phyloP scores from a whole-genome alignment of 92 coral and sea anemone species.

The Actinernus sp. region DNA sequence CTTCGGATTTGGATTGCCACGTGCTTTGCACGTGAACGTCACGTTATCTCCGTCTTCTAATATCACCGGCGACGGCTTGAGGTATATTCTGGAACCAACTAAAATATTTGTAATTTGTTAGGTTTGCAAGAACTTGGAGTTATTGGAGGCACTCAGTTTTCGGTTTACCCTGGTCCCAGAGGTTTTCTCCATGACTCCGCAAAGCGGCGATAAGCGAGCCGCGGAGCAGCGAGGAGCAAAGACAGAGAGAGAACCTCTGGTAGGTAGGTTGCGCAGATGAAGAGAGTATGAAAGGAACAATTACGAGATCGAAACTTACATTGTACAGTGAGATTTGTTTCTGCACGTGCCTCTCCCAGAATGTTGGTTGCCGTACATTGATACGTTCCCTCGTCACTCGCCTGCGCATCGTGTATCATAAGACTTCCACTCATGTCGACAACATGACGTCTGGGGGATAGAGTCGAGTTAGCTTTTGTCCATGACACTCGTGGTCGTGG shows the following conservation, averaged over 20 bases:
- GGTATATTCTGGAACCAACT: conserved; percentile 1
- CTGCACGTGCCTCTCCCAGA: conserved; percentile 18
- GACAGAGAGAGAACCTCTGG: too few species aligned
- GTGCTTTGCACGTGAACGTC: conserved; percentile 8
- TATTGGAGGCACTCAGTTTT: too few species aligned
- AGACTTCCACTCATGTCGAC: conserved; percentile 36
- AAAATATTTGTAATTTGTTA: neutral
- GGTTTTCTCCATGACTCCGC: too few species aligned
- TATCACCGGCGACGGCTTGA: neutral
- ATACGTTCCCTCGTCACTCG: conserved; percentile 44
- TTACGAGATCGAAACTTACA: too few species aligned
- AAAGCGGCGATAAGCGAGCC: too few species aligned
- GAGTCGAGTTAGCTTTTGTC: conserved; percentile 39
- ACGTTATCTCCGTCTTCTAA: conserved; percentile 12
- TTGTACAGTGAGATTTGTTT: conserved; percentile 1
- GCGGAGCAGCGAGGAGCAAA: too few species aligned
- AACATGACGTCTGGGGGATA: conserved; percentile 39
- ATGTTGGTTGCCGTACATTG: conserved; percentile 25
- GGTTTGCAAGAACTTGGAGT: too few species aligned
- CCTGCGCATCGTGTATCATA: conserved; percentile 22
- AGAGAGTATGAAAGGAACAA: too few species aligned
- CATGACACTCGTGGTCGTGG: conserved; percentile 62
- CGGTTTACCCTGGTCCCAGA: too few species aligned
- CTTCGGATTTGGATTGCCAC: conserved; percentile 17
- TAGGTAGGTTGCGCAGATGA: too few species aligned